These are phyloP conservation scores for Nasonia oneida DNA, from an alignment of 2,888 invertebrate species.

Conservation along the genomic window DNA sequence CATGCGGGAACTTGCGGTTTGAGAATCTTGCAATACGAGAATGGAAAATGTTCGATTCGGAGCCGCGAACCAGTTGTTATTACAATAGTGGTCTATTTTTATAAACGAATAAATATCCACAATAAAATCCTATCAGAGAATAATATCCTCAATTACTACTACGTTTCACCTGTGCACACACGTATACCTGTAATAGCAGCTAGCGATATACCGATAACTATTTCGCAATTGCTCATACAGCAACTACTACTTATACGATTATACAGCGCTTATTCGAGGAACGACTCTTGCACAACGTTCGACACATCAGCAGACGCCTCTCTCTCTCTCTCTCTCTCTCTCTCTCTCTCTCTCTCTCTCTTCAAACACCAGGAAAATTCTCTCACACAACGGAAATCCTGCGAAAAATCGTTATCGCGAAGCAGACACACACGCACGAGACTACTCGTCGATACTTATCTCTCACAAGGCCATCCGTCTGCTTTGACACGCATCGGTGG, in stretches of 20 bases:
- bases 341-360: neutral
- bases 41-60: no score
- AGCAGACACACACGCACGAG: neutral
- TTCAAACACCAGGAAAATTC: neutral
- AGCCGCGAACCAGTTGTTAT: no score
- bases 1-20: constrained; percentile 17
- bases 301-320: neutral
- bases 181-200: no score
- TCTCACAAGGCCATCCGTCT: constrained; percentile 26
- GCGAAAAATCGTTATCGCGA: neutral
- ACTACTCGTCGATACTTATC: neutral
- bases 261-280: neutral
- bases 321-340: neutral
- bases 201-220: no score
- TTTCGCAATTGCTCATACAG: neutral
- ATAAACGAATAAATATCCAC: no score
- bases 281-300: neutral
- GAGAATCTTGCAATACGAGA: neutral
- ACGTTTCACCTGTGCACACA: neutral
- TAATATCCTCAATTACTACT: no score
- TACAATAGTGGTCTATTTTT: no score
- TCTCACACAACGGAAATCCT: constrained; percentile 1
- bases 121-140: no score
- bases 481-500: neutral
- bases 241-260: neutral